Conservation (phyloP, 2,113 vertebrate genomes). For the Podilymbus podiceps region DNA sequence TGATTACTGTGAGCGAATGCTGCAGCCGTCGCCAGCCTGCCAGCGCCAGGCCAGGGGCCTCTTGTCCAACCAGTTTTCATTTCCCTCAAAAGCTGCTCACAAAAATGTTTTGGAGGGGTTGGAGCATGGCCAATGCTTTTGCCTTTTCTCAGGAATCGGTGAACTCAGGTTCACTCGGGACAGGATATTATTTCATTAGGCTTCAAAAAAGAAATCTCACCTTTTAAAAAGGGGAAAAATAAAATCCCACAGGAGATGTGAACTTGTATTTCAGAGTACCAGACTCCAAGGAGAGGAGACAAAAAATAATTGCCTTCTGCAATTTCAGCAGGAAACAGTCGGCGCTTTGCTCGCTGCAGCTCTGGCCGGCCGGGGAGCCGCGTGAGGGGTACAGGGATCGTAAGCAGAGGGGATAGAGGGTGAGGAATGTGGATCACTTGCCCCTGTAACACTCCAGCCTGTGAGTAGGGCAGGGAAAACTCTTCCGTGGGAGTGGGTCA, state of each 20-base stretch:
- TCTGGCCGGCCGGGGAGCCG: rapidly evolving
- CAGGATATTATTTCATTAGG: slow-evolving; percentile 42
- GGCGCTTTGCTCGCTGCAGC: background rate
- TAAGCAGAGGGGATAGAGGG: background rate
- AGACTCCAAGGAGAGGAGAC: background rate
- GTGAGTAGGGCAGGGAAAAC: background rate
- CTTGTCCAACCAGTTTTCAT: background rate
- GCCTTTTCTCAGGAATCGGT: background rate
- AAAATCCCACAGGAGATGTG: background rate
- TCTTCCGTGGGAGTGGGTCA: background rate
- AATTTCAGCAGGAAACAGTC: background rate
- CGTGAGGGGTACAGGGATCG: rapidly evolving
- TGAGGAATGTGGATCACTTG: background rate
- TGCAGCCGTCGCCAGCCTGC: background rate
- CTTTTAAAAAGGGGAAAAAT: background rate
- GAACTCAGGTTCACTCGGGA: background rate
- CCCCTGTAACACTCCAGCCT: background rate
- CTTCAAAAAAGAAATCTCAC: background rate
- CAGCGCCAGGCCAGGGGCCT: background rate
- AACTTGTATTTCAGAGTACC: background rate
- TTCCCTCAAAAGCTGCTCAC: background rate
- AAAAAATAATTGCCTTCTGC: background rate
- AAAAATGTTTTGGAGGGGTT: background rate
- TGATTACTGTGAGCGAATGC: background rate
- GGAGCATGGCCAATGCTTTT: background rate